phyloP scores from a whole-genome alignment of 2,113 vertebrate species.

The Hyaena hyaena region DNA sequence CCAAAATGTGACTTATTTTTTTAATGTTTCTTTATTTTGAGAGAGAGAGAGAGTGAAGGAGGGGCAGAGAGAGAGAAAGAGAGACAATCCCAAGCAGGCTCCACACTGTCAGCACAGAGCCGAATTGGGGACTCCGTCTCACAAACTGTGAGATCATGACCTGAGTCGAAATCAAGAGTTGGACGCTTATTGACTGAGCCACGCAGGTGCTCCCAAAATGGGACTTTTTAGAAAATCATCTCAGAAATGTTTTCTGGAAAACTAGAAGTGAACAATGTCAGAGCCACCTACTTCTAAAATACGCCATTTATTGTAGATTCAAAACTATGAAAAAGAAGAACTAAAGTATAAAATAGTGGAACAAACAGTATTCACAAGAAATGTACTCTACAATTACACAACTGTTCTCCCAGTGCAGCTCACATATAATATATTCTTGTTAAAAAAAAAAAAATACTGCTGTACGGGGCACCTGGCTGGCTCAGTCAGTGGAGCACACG shows the following conservation, averaged over 20 bases:
- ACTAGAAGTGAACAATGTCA: neutral
- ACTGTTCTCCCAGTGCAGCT: neutral
- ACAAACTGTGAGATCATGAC: no score
- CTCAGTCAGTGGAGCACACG: neutral
- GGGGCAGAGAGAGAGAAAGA: no score
- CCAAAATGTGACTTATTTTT: neutral
- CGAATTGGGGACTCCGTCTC: no score
- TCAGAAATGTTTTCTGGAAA: neutral
- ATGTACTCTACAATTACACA: neutral
- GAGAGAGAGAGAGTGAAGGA: no score
- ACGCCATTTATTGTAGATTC: neutral
- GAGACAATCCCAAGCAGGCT: no score
- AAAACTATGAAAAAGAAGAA: neutral
- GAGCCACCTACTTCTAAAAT: conserved; percentile 27
- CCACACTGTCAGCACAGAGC: no score
- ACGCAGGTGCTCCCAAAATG: no score
- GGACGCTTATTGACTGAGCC: no score
- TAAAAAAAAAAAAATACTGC: neutral
- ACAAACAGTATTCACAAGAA: neutral
- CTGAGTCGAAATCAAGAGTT: no score
- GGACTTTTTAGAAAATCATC: no score
- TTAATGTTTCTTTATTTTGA: neutral
- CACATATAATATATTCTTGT: neutral
- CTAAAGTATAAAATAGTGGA: neutral
- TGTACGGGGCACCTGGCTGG: neutral